Percentiles rank a stretch among this genome's conserved stretches.
Conservation (phyloP, 2,888 invertebrate genomes). For the Melitaea athalia region DNA sequence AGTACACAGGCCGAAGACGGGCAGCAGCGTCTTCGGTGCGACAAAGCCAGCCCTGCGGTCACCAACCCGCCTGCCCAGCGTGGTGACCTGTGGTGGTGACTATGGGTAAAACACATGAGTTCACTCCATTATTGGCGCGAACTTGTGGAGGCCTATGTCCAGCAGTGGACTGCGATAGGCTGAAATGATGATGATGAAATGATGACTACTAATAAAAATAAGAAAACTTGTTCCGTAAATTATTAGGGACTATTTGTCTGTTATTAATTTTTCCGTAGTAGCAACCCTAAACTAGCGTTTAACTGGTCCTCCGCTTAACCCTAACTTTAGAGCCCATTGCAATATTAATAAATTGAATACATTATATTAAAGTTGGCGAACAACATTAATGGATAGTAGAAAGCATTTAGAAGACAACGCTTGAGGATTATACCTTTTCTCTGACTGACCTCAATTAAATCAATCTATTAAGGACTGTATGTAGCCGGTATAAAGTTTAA, state of each 20-base stretch:
- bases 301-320: constrained; percentile 38
- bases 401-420: constrained; percentile 47
- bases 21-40: no score
- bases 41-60: no score
- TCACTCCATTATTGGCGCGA: no score
- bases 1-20: no score
- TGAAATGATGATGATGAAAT: no score
- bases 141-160: no score
- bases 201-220: no score
- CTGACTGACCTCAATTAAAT: constrained; percentile 9
- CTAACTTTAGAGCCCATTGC: constrained; percentile 41
- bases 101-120: no score
- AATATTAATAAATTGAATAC: constrained; percentile 51
- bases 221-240: no score
- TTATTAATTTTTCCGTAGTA: neutral
- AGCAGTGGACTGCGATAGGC: no score
- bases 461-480: constrained; percentile 10
- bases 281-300: constrained; percentile 33
- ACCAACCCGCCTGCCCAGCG: no score
- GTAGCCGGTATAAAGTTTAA: constrained; percentile 12
- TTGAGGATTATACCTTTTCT: constrained; percentile 25
- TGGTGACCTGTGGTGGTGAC: no score
- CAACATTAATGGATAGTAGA: constrained; percentile 50
- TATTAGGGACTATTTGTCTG: neutral
- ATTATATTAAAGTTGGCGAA: constrained; percentile 44